Base-by-base conservation (phyloP, 2,797 vertebrate genomes). In the Protonibea diacanthus region DNA sequence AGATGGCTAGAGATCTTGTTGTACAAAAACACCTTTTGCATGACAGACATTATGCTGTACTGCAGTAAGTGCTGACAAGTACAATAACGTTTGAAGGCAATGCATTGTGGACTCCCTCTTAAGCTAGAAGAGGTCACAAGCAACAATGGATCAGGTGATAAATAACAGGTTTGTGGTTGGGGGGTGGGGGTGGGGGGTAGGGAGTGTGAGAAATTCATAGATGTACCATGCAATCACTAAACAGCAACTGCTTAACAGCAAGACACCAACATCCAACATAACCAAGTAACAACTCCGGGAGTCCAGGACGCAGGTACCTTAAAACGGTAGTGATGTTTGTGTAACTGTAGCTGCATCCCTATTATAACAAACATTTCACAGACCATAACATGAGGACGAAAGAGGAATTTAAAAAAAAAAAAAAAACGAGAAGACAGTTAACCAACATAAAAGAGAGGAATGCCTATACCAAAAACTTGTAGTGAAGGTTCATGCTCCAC, bases 11-110 rank as follows among this genome's bases (percentile, higher is more conserved):
- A 89, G 89, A 91, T 88, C 81, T 90, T 82, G 91, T 92, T 84
- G 93, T 93, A 95, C 94, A 95, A 94, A 89, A 94, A 92, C 81
- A 96, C 94, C 91, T 71, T 83, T 91, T 94, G 91, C 92, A 89
- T 93, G 94, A 96, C 96, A 96, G 96, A 97, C 96, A 95, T 96
- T 95, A 93, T 85, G 96, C 95, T 96, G 75, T 91, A 95, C 93
- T 93, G 96, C 92, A 93, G 71, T 94, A 92, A 93, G 93, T 91
- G 93, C 91, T 86, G 89, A 92, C 88, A 89, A 84, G 91, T 91
- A 92, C 91, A 90, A 88, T 93, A 92, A 89, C 82, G 81, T 93
- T 90, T 90, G 87, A 93, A 92, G 93, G 93, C 93, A 94, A 92
- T 90, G 93, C 92, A 93, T 93, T 92, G 91, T 93, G 92, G 94